Evolutionary conservation across 2,113 vertebrate species (phyloP).

Genomic region (Beaufortia kweichowensis): DNA sequence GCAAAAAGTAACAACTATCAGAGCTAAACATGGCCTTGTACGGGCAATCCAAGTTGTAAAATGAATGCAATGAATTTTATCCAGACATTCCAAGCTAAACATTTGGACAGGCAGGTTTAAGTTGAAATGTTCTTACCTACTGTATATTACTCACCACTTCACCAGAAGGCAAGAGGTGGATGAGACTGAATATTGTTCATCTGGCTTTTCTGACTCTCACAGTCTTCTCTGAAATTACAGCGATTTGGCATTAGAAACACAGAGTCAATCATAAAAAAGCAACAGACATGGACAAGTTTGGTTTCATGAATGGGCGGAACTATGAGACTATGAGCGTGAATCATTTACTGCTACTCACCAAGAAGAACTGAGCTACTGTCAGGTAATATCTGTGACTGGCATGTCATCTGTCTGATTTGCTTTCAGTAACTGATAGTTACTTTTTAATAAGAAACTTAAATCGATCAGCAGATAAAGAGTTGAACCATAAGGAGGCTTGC

Average conservation of each 20-base stretch:
- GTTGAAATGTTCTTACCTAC: not conserved
- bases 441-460: not conserved
- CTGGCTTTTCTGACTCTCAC: conserved; percentile 35
- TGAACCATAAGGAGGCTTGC: not conserved
- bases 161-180: not conserved
- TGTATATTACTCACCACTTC: conserved; percentile 46
- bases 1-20: conserved; percentile 7
- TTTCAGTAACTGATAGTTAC: not conserved
- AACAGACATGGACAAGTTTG: conserved; percentile 42
- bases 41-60: not conserved
- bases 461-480: conserved; percentile 10
- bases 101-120: not conserved
- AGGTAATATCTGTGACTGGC: conserved; percentile 58
- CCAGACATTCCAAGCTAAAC: not conserved
- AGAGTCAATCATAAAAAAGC: conserved; percentile 64
- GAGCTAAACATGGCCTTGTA: not conserved
- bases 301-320: conserved; percentile 62
- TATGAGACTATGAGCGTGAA: conserved; percentile 65
- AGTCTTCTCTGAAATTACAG: conserved; percentile 1
- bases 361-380: conserved; percentile 62
- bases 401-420: conserved; percentile 37
- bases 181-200: conserved; percentile 28
- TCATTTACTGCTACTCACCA: conserved; percentile 71
- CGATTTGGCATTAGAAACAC: conserved; percentile 46
- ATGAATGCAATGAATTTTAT: not conserved